phyloP scores from a whole-genome alignment of 2,888 invertebrate genomes.

The Craniophora ligustri region DNA sequence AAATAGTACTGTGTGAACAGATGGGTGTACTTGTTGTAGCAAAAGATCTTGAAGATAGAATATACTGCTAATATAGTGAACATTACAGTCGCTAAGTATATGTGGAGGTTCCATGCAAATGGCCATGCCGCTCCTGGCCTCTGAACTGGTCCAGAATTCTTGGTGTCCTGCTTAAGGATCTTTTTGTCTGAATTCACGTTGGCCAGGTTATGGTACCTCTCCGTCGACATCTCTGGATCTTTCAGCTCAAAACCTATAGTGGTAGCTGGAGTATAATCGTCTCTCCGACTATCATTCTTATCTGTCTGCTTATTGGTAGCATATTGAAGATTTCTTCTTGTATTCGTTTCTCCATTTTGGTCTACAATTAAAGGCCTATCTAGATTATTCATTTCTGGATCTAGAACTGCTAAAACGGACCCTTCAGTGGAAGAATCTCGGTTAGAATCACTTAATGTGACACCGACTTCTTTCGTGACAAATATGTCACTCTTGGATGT shows the following conservation, averaged over 20 bases:
- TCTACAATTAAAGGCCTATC: constrained; percentile 85
- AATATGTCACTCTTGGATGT: constrained; percentile 81
- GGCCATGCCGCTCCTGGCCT: constrained; percentile 91
- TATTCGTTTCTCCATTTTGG: constrained; percentile 86
- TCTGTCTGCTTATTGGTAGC: constrained; percentile 81
- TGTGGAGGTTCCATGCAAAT: constrained; percentile 97
- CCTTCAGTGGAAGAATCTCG: constrained; percentile 84
- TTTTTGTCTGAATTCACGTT: constrained; percentile 89
- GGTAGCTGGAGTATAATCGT: constrained; percentile 80
- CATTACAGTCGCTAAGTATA: constrained; percentile 95
- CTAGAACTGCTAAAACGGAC: constrained; percentile 81
- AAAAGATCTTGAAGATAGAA: constrained; percentile 95
- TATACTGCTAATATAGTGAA: constrained; percentile 95
- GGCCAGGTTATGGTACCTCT: constrained; percentile 88
- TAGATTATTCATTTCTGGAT: constrained; percentile 86
- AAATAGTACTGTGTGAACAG: constrained; percentile 96
- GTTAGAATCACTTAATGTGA: constrained; percentile 80
- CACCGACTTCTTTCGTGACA: constrained; percentile 81
- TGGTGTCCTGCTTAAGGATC: constrained; percentile 78
- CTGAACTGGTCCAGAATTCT: constrained; percentile 77
- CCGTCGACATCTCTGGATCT: constrained; percentile 86
- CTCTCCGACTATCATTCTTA: constrained; percentile 76
- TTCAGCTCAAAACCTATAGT: constrained; percentile 83
- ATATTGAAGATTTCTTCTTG: constrained; percentile 84
- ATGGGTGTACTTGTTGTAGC: constrained; percentile 95